Evolutionary conservation across 2,888 invertebrate species (phyloP), one percentile per base, ranked within the genome.

Genomic region (Acanthoscelides obtectus): DNA sequence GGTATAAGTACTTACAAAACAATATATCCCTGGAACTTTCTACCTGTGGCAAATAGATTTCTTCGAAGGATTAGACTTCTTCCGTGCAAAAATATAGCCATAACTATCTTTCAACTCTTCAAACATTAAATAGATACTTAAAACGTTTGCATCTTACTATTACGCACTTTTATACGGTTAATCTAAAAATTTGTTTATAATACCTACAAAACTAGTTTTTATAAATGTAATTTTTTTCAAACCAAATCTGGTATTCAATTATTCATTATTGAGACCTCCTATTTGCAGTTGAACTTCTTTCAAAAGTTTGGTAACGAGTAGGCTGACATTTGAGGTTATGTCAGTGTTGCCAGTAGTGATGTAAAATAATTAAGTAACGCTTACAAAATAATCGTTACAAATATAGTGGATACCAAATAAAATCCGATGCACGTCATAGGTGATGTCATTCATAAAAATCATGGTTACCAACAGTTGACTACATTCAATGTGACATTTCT

Each of bases 1-100:
- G 8, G n/a, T 22, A 67, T 20, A 78, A 69, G 70, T 73, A 90
- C 92, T 89, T 87, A 93, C 92, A 93, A 85, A 65, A 93, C 91
- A 75, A 92, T 89, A 80, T 91, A 93, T 80, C 92, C 92, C 80
- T 88, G 86, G 80, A 89, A 87, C 67, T 64, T 70, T 66, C 73
- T 71, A 22, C 69, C 71, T 19, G 73, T 45, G 12, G 63, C 64
- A 25, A 71, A 69, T 22, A 73, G 77, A 25, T 80, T 76, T 74
- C 73, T 81, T 22, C 78, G 80, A 68, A 68, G 20, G 6, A 71
- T 67, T 12, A 76, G 67, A 65, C 74, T 72, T 67, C 81, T 84
- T 17, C 84, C 81, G 72, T 82, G 83, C 75, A 84, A 81, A 63
- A 84, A 81, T 63, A 85, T 81, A 70, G 86, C 84, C 86, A 86